A percentile compares a stretch with the other conserved stretches of the same genome.
phyloP scores from a whole-genome alignment of 2,797 vertebrate genomes.

The Bucorvus abyssinicus region DNA sequence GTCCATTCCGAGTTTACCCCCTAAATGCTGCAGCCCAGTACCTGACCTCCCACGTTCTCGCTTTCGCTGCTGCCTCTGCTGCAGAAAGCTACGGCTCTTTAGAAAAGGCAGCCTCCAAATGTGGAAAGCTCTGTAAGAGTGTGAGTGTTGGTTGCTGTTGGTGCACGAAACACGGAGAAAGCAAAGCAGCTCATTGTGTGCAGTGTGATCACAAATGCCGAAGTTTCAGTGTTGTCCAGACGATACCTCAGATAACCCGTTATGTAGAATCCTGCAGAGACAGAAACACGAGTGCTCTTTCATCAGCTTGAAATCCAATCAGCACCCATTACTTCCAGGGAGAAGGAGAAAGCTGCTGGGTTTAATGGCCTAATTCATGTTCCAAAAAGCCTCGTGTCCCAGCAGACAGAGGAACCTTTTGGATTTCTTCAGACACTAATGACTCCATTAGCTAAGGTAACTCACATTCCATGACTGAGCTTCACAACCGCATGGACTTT shows the following conservation, averaged over 20 bases:
- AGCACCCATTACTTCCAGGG: background rate
- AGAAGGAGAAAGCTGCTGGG: background rate
- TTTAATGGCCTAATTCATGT: background rate
- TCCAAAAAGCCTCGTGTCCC: background rate
- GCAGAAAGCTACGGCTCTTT: background rate
- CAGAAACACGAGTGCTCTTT: background rate
- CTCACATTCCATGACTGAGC: background rate
- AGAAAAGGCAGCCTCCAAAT: background rate
- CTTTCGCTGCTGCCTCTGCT: background rate
- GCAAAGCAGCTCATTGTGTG: background rate
- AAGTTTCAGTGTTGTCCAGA: background rate
- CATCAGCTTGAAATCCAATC: background rate
- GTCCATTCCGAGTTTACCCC: background rate
- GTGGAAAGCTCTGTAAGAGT: background rate
- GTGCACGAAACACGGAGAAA: background rate
- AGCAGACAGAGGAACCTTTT: background rate
- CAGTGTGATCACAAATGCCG: background rate
- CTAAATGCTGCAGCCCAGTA: background rate
- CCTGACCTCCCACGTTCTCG: rapidly evolving
- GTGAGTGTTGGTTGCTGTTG: background rate
- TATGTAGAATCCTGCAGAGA: background rate
- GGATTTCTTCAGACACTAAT: background rate
- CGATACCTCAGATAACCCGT: background rate
- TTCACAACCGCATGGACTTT: rapidly evolving
- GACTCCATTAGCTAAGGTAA: background rate